Base-by-base conservation (phyloP, 2,797 vertebrate genomes). In the Sternarchorhynchus goeldii region DNA sequence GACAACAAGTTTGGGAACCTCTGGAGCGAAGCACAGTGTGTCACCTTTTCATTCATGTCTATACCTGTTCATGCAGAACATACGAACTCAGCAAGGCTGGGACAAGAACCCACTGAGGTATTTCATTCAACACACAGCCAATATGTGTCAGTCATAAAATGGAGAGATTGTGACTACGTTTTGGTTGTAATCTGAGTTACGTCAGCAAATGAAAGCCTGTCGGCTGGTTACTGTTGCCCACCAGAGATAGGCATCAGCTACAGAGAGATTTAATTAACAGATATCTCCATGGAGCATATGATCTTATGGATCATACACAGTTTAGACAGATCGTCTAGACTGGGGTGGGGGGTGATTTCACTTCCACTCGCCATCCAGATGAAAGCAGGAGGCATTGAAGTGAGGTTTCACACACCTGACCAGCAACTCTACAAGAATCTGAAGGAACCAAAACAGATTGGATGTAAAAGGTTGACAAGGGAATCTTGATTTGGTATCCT, bases 201-300 rank as follows among this genome's bases (percentile, higher is more conserved):
- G 31, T 71, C 68, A 71, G 68, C 68, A 85, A 84, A 79, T 82
- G 86, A 76, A 70, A 87, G 78, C 76, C 85, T 83, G 82, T 72
- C 70, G 32, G 58, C 81, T 73, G 84, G 92, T 91, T 87, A 90
- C 90, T 88, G 89, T 92, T 92, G 88, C 88, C 79, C 87, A 85
- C 85, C 86, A 63, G 85, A 88, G 92, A 92, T 93, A 92, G 86
- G 85, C 87, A 93, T 93, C 92, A 87, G 88, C 79, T 85, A 83
- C 87, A 87, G 90, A 90, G 88, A 92, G 91, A 93, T 93, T 93
- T 91, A 93, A 93, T 93, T 92, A 93, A 92, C 91, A 92, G 91
- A 92, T 93, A 93, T 90, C 91, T 88, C 87, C 88, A 57, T 6
- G 31, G 68, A 53, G 68, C 83, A 62, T 21, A 67, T 66, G 59